Conservation (phyloP, 37 sponge, comb jelly and placozoan genomes). For the Halichondria panicea region DNA sequence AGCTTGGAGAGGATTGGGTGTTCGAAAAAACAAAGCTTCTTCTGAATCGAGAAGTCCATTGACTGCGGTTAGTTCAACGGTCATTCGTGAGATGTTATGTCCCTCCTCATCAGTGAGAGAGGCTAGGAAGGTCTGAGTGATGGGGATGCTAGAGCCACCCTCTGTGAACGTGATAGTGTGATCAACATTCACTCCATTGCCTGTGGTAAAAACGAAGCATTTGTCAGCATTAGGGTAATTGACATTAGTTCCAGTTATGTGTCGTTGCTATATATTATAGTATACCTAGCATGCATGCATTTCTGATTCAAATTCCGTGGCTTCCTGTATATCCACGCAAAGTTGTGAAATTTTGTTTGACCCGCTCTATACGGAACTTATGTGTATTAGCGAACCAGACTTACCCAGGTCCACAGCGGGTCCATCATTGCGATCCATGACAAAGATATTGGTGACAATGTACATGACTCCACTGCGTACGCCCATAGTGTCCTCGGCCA, state of each 20-base stretch:
- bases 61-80: conserved; percentile 4
- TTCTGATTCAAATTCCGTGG: too few relatives aligned
- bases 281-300: too few relatives aligned
- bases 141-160: conserved; percentile 6
- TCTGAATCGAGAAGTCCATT: conserved; percentile 34
- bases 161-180: conserved; percentile 5
- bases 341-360: too few relatives aligned
- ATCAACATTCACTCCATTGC: neutral
- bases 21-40: conserved; percentile 24
- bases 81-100: conserved; percentile 42
- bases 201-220: too few relatives aligned
- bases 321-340: too few relatives aligned
- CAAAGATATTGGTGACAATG: neutral
- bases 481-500: conserved; percentile 15
- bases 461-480: neutral
- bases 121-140: conserved; percentile 9
- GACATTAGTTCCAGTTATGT: too few relatives aligned
- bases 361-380: too few relatives aligned
- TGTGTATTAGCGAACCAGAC: too few relatives aligned
- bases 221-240: too few relatives aligned
- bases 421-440: conserved; percentile 36
- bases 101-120: conserved; percentile 39
- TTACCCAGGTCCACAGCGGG: conserved; percentile 12
- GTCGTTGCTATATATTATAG: too few relatives aligned
- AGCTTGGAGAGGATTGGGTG: conserved; percentile 5